These are phyloP conservation scores for Azemiops feae DNA, from an alignment of 2,113 vertebrate species.

Conservation along the genomic window DNA sequence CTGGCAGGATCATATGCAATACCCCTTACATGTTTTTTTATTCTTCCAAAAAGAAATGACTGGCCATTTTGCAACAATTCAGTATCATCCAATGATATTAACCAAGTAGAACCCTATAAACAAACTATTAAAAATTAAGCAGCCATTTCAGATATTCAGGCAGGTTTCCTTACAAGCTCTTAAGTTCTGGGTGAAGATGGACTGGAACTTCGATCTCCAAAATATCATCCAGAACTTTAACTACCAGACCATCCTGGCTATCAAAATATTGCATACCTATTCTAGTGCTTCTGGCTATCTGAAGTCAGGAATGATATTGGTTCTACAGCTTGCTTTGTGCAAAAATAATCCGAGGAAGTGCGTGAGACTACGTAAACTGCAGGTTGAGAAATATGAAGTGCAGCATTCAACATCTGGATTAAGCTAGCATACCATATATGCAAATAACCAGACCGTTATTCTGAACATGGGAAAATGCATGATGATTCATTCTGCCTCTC, in stretches of 20 bases:
- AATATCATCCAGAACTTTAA: background rate
- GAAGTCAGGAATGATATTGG: background rate
- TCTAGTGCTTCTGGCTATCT: background rate
- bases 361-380: background rate
- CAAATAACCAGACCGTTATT: background rate
- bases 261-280: background rate
- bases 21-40: background rate
- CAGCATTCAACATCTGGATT: background rate
- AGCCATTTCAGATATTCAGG: background rate
- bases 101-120: background rate
- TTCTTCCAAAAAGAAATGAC: background rate
- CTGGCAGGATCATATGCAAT: background rate
- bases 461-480: background rate
- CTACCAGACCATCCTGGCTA: background rate
- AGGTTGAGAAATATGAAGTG: background rate
- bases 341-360: background rate
- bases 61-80: background rate
- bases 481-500: background rate
- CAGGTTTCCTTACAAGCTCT: background rate
- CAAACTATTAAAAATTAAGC: background rate
- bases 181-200: background rate
- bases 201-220: background rate
- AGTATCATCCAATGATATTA: background rate
- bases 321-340: background rate
- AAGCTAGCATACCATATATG: background rate